Percentiles rank a stretch among this genome's conserved stretches.
Evolutionary conservation across 2,113 vertebrate genomes (phyloP).

Genomic region (Sapajus apella): DNA sequence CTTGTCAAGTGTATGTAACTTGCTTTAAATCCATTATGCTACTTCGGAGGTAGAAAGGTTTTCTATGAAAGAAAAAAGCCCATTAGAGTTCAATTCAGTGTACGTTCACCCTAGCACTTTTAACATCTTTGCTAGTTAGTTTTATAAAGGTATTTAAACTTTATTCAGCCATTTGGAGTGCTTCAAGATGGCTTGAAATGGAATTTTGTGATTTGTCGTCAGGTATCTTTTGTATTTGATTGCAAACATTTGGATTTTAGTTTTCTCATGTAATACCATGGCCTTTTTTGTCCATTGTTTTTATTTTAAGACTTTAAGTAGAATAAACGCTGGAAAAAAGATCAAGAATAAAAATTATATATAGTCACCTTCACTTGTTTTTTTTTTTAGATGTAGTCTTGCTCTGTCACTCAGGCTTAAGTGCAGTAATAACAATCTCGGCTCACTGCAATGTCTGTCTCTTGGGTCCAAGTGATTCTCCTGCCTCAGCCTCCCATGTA

Average conservation of each 20-base stretch:
- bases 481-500: too few relatives aligned
- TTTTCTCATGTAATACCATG: not conserved
- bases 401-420: too few relatives aligned
- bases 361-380: not conserved
- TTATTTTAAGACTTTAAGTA: conserved; percentile 32
- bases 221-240: not conserved
- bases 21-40: not conserved
- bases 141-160: not conserved
- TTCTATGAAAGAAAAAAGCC: not conserved
- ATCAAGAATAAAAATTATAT: not conserved
- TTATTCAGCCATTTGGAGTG: not conserved
- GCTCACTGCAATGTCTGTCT: too few relatives aligned
- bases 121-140: not conserved
- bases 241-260: not conserved
- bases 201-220: not conserved
- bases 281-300: not conserved
- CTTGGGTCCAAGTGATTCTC: too few relatives aligned
- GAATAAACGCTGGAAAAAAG: not conserved
- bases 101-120: not conserved
- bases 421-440: too few relatives aligned
- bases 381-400: too few relatives aligned
- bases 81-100: not conserved
- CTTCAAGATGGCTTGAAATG: not conserved
- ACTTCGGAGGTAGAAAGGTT: not conserved
- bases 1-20: not conserved